Conservation (phyloP, 2,888 invertebrate species). For the Anorthoa munda region DNA sequence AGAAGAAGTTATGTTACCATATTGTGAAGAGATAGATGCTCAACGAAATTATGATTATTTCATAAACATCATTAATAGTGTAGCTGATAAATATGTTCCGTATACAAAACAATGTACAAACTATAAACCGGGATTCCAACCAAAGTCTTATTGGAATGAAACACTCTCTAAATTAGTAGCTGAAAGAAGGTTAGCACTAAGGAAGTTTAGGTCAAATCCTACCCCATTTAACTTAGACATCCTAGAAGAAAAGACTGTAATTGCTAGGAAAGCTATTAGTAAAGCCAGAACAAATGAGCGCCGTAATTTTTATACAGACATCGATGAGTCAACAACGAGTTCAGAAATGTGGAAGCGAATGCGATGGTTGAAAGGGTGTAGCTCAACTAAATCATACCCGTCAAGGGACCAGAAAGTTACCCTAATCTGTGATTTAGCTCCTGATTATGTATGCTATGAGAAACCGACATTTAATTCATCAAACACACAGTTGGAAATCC, state of each 20-base stretch:
- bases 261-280: too few relatives aligned
- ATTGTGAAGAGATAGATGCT: too few relatives aligned
- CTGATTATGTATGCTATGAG: conserved; percentile 6
- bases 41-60: too few relatives aligned
- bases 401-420: conserved; percentile 6
- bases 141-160: neutral
- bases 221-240: neutral
- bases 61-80: too few relatives aligned
- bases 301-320: neutral
- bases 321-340: neutral
- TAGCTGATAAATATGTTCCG: too few relatives aligned
- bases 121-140: neutral
- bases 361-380: neutral
- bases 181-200: conserved; percentile 2
- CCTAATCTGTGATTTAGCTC: neutral
- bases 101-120: neutral
- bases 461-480: conserved; percentile 3
- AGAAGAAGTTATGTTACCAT: too few relatives aligned
- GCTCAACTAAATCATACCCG: neutral
- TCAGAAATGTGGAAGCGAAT: conserved; percentile 8
- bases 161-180: neutral
- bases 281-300: neutral
- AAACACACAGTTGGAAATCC: neutral
- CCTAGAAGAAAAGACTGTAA: neutral
- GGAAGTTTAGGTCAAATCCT: neutral